Evolutionary conservation across 2,113 vertebrate species (phyloP).

Genomic region (Phyllostomus hastatus): DNA sequence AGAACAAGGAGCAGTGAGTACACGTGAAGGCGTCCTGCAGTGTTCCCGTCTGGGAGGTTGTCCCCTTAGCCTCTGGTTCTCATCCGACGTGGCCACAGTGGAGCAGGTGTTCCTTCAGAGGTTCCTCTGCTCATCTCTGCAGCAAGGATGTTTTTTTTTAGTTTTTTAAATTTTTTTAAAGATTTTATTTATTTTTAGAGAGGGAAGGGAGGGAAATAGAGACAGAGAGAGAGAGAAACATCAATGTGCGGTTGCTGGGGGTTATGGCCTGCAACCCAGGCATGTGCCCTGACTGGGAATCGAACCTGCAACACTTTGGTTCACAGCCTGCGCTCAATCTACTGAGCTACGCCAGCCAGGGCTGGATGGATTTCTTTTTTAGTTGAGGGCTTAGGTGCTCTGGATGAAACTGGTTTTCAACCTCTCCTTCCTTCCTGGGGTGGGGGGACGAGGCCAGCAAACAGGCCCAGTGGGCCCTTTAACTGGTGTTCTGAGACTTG

Average conservation of each 20-base stretch:
- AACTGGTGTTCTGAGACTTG: rapidly evolving
- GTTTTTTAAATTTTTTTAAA: no score
- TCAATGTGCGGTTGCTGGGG: no score
- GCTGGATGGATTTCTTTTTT: no score
- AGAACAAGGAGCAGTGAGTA: not conserved
- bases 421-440: not conserved
- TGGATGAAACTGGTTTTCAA: not conserved
- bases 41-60: not conserved
- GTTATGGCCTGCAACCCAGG: no score
- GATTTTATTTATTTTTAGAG: no score
- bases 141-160: not conserved
- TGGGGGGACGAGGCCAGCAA: rapidly evolving
- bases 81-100: not conserved
- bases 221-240: no score
- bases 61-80: not conserved
- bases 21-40: rapidly evolving
- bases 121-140: not conserved
- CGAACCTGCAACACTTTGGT: no score
- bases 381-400: not conserved
- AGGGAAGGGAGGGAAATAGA: no score
- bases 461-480: no score
- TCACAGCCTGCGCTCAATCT: no score
- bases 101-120: not conserved
- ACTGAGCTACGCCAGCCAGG: no score
- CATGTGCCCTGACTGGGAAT: no score